These are phyloP conservation scores for Etia nguti DNA, from an alignment of 2,113 vertebrate species.

Conservation along the genomic window DNA sequence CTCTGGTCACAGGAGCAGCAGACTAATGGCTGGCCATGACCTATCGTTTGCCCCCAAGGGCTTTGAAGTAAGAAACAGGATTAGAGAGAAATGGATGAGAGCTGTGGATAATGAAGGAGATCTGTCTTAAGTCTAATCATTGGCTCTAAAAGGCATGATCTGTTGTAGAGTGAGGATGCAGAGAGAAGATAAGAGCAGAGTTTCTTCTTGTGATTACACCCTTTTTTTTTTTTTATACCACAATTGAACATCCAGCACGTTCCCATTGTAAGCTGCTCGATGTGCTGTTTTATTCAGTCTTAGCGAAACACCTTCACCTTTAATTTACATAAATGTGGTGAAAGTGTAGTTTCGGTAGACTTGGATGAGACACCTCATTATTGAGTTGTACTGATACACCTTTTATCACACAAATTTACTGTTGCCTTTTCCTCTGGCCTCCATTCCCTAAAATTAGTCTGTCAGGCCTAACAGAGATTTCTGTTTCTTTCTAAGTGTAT, in stretches of 20 bases:
- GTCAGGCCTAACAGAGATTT: slow-evolving; percentile 43
- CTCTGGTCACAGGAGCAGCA: slow-evolving; percentile 3
- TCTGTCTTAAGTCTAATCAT: slow-evolving; percentile 63
- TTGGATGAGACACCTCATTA: neutral
- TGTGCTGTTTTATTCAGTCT: neutral
- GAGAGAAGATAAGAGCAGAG: slow-evolving; percentile 29
- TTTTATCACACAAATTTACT: slow-evolving; percentile 26
- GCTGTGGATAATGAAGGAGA: slow-evolving; percentile 61
- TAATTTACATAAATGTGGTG: neutral
- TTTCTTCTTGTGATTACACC: slow-evolving; percentile 33
- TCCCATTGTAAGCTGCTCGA: neutral
- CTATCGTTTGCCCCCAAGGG: slow-evolving; percentile 36
- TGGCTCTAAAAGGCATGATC: slow-evolving; percentile 56
- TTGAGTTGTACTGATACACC: neutral
- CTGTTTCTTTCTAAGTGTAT: slow-evolving; percentile 42
- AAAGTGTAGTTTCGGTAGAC: neutral
- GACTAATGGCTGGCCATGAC: slow-evolving; percentile 45
- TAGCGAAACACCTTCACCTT: neutral
- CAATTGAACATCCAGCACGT: neutral
- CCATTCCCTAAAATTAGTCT: slow-evolving; percentile 33
- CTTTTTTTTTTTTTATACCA: neutral
- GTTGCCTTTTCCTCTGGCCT: neutral
- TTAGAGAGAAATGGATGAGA: slow-evolving; percentile 60
- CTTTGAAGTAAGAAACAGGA: slow-evolving; percentile 45
- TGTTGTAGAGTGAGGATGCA: neutral